These are phyloP conservation scores for Clunio marinus DNA, from an alignment of 2,888 invertebrate species.

Conservation along the genomic window DNA sequence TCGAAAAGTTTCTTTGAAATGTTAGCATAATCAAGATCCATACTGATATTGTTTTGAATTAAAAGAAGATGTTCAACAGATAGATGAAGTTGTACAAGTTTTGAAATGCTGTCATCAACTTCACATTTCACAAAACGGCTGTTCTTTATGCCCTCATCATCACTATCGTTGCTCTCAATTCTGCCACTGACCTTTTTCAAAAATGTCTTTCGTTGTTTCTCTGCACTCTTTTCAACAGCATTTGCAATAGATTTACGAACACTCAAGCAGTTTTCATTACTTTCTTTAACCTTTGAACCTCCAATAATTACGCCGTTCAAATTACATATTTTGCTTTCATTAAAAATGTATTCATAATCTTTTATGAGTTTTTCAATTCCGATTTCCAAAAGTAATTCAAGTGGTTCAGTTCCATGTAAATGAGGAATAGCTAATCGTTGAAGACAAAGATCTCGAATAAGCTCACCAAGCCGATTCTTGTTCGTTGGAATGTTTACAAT, in stretches of 20 bases:
- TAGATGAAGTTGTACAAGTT: constrained; percentile 48
- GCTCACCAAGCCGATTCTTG: constrained; percentile 49
- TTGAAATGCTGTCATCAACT: constrained; percentile 45
- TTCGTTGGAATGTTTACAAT: constrained; percentile 49
- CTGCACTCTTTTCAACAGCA: constrained; percentile 44
- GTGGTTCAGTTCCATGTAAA: constrained; percentile 48
- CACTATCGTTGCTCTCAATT: constrained; percentile 30
- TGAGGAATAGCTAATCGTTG: constrained; percentile 51
- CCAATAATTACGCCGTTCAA: constrained; percentile 43
- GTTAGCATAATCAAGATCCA: constrained; percentile 46
- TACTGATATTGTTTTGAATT: constrained; percentile 48
- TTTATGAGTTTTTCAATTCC: constrained; percentile 50
- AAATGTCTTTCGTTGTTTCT: constrained; percentile 5
- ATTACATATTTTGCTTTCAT: constrained; percentile 49
- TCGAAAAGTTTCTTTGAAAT: constrained; percentile 47
- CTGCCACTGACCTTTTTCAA: not conserved
- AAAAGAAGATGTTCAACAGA: constrained; percentile 48
- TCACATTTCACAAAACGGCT: constrained; percentile 47
- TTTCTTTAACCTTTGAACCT: constrained; percentile 37
- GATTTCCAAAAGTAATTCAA: constrained; percentile 51
- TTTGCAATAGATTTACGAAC: constrained; percentile 49
- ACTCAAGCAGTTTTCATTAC: constrained; percentile 41
- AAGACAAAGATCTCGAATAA: constrained; percentile 49
- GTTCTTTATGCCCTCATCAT: constrained; percentile 47
- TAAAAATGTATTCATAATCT: constrained; percentile 50